Percentiles rank a stretch among this genome's conserved stretches.
Conservation (phyloP, 2,888 invertebrate species). For the Andrena fulva region DNA sequence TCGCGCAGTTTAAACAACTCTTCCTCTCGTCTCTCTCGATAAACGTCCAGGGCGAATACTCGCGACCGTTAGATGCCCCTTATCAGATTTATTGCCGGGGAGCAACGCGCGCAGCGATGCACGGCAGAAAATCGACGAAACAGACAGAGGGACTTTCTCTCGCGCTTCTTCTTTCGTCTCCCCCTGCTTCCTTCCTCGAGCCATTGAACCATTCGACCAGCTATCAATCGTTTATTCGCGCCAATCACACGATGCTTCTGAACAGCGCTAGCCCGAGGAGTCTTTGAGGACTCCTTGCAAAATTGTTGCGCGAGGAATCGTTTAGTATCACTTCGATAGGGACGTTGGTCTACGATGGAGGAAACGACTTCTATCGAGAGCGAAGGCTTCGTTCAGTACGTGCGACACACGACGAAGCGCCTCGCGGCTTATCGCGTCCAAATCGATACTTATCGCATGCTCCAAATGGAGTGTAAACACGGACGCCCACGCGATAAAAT, state of each 20-base stretch:
- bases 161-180: background rate
- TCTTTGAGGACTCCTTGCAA: too few relatives aligned
- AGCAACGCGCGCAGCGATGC: conserved; percentile 2
- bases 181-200: background rate
- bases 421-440: background rate
- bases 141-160: background rate
- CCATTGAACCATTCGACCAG: conserved; percentile 11
- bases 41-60: conserved; percentile 61
- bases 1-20: conserved; percentile 64
- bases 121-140: conserved; percentile 16
- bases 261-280: background rate
- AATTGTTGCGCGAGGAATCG: too few relatives aligned
- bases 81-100: conserved; percentile 59
- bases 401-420: background rate
- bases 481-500: conserved; percentile 17
- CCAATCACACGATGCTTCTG: background rate
- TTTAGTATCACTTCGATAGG: too few relatives aligned
- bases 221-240: background rate
- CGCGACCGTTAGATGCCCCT: conserved; percentile 34
- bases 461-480: background rate
- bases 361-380: background rate
- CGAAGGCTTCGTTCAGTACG: background rate
- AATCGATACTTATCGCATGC: conserved; percentile 9
- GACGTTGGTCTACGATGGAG: background rate
- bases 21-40: conserved; percentile 52